Evolutionary conservation across 2,113 vertebrate species (phyloP).

Genomic region (Ophthalmolycus amberensis): DNA sequence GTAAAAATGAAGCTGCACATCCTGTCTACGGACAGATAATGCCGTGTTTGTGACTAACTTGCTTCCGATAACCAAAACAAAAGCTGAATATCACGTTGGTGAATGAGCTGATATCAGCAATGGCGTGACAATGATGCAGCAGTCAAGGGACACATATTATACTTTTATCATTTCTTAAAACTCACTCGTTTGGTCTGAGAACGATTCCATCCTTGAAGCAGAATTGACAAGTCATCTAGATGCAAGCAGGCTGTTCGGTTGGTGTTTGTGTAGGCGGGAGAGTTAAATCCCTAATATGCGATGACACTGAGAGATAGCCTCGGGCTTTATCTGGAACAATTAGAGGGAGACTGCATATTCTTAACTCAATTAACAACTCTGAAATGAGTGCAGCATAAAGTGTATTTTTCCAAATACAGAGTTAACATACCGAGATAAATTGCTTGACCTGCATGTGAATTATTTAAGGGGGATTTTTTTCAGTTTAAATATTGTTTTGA

Average conservation of each 20-base stretch:
- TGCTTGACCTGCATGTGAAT: slow-evolving; percentile 8
- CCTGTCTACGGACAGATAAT: background rate
- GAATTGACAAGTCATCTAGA: slow-evolving; percentile 26
- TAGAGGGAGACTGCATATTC: slow-evolving; percentile 20
- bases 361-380: slow-evolving; percentile 33
- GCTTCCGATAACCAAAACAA: slow-evolving; percentile 13
- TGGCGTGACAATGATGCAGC: background rate
- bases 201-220: background rate
- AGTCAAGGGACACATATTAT: slow-evolving; percentile 2
- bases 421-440: slow-evolving; percentile 15
- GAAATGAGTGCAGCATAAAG: slow-evolving; percentile 32
- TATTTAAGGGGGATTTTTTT: background rate
- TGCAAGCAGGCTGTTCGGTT: slow-evolving; percentile 22
- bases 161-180: slow-evolving; percentile 16
- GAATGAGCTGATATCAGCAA: slow-evolving; percentile 20
- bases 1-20: slow-evolving; percentile 36
- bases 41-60: slow-evolving; percentile 29
- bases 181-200: background rate
- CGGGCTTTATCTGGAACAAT: slow-evolving; percentile 44
- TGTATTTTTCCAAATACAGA: slow-evolving; percentile 3
- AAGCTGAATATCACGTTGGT: slow-evolving; percentile 6
- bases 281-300: slow-evolving; percentile 52
- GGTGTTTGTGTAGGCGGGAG: slow-evolving; percentile 16
- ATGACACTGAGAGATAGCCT: slow-evolving; percentile 48
- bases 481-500: background rate